A percentile compares a stretch with the other conserved stretches of the same genome.
phyloP scores from a whole-genome alignment of 2,797 vertebrate species.

The Hipposideros larvatus region DNA sequence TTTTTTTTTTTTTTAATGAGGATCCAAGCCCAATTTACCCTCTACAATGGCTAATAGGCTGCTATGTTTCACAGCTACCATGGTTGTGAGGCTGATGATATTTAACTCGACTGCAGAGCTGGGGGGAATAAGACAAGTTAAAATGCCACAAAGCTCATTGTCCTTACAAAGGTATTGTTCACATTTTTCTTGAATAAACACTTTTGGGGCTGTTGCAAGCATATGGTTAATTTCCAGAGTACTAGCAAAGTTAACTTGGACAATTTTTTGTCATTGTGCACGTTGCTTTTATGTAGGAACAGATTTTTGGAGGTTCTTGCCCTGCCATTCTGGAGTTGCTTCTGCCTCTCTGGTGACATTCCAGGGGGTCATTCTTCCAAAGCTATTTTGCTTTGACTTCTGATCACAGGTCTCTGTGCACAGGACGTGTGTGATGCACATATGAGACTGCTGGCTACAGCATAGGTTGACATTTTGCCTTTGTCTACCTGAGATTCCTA shows the following conservation, averaged over 20 bases:
- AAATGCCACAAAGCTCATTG: background rate
- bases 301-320: background rate
- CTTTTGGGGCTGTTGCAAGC: background rate
- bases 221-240: background rate
- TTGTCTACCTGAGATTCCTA: background rate
- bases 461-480: too few relatives aligned
- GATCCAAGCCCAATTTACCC: background rate
- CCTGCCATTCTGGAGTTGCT: background rate
- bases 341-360: background rate
- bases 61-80: background rate
- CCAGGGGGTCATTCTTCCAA: background rate
- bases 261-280: background rate
- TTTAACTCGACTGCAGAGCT: background rate
- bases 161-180: background rate
- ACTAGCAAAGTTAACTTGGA: background rate
- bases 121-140: background rate
- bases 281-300: background rate
- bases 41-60: background rate
- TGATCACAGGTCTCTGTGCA: background rate
- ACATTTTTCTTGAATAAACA: background rate
- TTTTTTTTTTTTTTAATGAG: too few relatives aligned
- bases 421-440: accelerated
- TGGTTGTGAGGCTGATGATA: background rate
- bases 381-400: background rate
- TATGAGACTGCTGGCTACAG: background rate